Evolutionary conservation across 2,888 invertebrate genomes (phyloP), one percentile per base, ranked within the genome.

Genomic region (Artemia sinica): DNA sequence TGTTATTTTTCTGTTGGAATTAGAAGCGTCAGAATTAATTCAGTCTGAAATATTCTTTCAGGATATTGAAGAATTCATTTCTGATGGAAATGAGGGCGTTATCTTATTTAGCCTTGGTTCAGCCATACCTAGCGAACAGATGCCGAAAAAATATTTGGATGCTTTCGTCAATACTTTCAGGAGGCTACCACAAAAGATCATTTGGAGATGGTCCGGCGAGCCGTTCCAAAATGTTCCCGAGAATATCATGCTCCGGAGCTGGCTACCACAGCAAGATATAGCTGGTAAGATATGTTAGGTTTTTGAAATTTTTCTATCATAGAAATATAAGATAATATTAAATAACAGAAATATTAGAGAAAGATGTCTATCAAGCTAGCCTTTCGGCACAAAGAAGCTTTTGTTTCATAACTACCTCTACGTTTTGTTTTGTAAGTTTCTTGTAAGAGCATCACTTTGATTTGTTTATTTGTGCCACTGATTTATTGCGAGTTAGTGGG

Each of bases 71-170:
- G 68, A 68, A 4, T 73, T 72, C 41, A 70, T 74, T 50, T 72
- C 73, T 65, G 74, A 72, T 12, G 70, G 72, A n/a, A 69, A 68
- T 10, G 68, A 73, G n/a, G 78, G 78, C 28, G 73, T 77, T n/a
- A 76, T 78, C 41, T 70, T 78, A 18, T 77, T 78, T 18, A 75
- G 75, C 8, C 70, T 78, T n/a, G 78, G 78, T 52, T 75, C 77
- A 5, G 76, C 76, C 67, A 74, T 75, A 3, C 74, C 76, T 67
- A 74, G 74, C 63, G 71, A 74, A 11, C 71, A 73, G 13, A 75
- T 78, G 76, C 73, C 75, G 7, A 11, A 52, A 11, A 58, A 71
- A 1, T 70, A 66, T 49, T 52, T 72, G 65, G 48, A 71, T 14
- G 69, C 73, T 13, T 74, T 76, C 68, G 69, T 73, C 14, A 71